phyloP scores from a whole-genome alignment of 2,797 vertebrate species.

The Poeciliopsis presidionis region DNA sequence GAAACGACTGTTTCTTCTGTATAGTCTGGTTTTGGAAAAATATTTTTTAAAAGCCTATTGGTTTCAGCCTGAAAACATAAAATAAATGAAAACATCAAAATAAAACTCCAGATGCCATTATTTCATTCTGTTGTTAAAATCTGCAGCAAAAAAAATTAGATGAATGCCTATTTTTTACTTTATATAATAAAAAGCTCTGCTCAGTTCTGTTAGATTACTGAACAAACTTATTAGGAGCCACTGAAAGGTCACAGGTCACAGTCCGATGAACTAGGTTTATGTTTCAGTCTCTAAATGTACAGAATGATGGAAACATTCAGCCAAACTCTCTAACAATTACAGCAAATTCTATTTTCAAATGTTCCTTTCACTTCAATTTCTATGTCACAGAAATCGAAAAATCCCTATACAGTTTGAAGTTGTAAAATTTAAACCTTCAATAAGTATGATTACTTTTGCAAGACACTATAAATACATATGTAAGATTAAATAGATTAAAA shows the following conservation, averaged over 20 bases:
- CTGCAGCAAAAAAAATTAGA: neutral
- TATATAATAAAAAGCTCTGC: neutral
- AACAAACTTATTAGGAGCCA: neutral
- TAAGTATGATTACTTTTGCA: neutral
- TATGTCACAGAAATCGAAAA: neutral
- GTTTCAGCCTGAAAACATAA: neutral
- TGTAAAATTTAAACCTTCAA: neutral
- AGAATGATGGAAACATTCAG: neutral
- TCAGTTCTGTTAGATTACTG: neutral
- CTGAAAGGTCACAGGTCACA: neutral
- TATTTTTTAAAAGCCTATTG: no score
- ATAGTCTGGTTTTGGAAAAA: neutral
- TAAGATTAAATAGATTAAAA: neutral
- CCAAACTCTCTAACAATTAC: neutral
- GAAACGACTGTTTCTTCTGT: neutral
- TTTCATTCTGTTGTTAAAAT: neutral
- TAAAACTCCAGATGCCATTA: neutral
- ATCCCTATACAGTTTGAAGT: neutral
- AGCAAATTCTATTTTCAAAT: neutral
- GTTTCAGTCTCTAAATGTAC: neutral
- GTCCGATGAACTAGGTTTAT: neutral
- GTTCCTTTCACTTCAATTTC: neutral
- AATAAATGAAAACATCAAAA: neutral
- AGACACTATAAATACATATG: neutral
- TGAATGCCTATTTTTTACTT: neutral